Evolutionary conservation across 1,140 invertebrate species (phyloP).

Genomic region (Lordiphosa clarofinis): DNA sequence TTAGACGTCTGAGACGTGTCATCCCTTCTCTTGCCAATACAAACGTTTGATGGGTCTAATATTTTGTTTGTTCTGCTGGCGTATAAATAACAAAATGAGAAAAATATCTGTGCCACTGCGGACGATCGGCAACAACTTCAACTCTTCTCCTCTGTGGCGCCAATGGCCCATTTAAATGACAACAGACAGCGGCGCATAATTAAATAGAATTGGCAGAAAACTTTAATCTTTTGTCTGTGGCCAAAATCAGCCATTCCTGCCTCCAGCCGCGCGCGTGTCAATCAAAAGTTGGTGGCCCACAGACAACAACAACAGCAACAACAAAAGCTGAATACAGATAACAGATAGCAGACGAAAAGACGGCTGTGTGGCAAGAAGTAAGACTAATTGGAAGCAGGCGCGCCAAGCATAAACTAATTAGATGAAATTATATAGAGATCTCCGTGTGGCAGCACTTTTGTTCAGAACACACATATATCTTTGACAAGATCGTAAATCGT

Average conservation of each 20-base stretch:
- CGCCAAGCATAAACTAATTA: conserved; percentile 62
- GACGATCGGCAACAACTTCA: too few relatives aligned
- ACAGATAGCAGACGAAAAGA: not conserved
- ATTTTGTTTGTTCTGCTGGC: not conserved
- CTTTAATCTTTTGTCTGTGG: conserved; percentile 59
- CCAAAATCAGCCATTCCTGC: not conserved
- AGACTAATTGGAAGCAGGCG: conserved; percentile 62
- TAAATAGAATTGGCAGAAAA: conserved; percentile 68
- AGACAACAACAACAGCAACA: conserved; percentile 5
- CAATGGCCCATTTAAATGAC: conserved; percentile 11
- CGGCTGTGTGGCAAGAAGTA: conserved; percentile 25
- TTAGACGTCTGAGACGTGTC: conserved; percentile 21
- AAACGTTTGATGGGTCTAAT: too few relatives aligned
- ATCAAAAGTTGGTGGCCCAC: conserved; percentile 53
- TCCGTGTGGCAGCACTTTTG: conserved; percentile 16
- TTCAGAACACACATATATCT: conserved; percentile 54
- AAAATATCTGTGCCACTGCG: too few relatives aligned
- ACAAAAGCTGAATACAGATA: conserved; percentile 6
- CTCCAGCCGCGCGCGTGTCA: conserved; percentile 34
- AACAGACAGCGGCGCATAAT: conserved; percentile 51
- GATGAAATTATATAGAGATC: conserved; percentile 54
- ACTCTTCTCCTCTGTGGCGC: conserved; percentile 1
- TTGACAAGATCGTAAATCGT: conserved; percentile 62
- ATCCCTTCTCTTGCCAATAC: not conserved
- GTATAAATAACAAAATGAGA: too few relatives aligned